Conservation (phyloP, 2,797 vertebrate species). For the Alfaro cultratus region DNA sequence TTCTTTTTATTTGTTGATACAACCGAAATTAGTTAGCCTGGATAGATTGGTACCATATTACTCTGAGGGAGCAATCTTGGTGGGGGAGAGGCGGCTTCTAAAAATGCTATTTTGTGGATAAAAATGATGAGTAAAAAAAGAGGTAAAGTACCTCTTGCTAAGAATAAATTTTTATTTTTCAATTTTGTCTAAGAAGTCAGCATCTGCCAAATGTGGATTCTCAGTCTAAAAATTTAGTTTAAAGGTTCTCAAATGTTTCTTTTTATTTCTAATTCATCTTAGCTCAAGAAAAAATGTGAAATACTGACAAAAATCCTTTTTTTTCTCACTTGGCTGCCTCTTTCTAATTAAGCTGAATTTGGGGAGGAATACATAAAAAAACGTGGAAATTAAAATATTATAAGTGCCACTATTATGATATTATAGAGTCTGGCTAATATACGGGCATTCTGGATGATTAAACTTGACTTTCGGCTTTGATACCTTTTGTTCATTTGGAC, state of each 20-base stretch:
- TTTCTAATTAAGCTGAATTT: not conserved
- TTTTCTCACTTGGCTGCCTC: not conserved
- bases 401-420: not conserved
- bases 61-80: not conserved
- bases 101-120: no score
- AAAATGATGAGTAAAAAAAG: no score
- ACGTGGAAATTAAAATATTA: not conserved
- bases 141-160: not conserved
- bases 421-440: not conserved
- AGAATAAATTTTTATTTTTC: not conserved
- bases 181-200: not conserved
- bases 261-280: not conserved
- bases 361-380: not conserved
- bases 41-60: not conserved
- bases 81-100: no score
- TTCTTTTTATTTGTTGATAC: not conserved
- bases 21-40: not conserved
- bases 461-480: not conserved
- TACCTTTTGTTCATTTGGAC: conserved; percentile 29
- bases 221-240: not conserved
- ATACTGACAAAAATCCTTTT: not conserved
- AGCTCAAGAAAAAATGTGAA: not conserved
- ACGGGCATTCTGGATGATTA: not conserved
- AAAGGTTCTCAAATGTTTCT: not conserved
- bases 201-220: not conserved